A percentile compares a stretch with the other conserved stretches of the same genome.
phyloP scores from a whole-genome alignment of 2,113 vertebrate genomes.

The Tupaia chinensis region DNA sequence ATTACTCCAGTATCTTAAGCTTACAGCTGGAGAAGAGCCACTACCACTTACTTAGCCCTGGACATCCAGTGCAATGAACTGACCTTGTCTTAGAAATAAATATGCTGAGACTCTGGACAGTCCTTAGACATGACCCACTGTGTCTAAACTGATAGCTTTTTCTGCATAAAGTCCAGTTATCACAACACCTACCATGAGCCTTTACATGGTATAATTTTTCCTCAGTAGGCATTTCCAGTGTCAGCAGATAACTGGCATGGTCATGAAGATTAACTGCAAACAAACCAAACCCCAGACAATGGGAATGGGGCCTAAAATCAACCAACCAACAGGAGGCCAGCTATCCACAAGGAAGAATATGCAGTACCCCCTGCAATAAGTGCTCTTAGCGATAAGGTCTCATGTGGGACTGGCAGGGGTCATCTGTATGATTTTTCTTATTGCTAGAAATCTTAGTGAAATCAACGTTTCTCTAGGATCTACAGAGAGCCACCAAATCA shows the following conservation, averaged over 20 bases:
- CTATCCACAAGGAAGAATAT: no score
- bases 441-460: neutral
- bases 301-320: neutral
- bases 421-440: neutral
- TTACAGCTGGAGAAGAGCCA: neutral
- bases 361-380: no score
- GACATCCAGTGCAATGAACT: neutral
- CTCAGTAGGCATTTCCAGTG: neutral
- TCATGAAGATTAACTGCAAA: neutral
- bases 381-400: accelerated
- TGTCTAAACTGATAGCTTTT: neutral
- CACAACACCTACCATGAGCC: neutral
- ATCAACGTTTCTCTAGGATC: neutral
- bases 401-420: neutral
- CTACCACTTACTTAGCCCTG: accelerated
- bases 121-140: neutral
- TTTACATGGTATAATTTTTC: neutral
- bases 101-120: neutral
- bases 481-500: neutral
- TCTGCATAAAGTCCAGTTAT: neutral
- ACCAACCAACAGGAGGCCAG: neutral
- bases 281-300: neutral
- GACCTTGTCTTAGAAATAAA: neutral
- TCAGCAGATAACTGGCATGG: neutral
- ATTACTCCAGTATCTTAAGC: accelerated